phyloP scores from a whole-genome alignment of 2,113 vertebrate species.

The Macquaria australasica region DNA sequence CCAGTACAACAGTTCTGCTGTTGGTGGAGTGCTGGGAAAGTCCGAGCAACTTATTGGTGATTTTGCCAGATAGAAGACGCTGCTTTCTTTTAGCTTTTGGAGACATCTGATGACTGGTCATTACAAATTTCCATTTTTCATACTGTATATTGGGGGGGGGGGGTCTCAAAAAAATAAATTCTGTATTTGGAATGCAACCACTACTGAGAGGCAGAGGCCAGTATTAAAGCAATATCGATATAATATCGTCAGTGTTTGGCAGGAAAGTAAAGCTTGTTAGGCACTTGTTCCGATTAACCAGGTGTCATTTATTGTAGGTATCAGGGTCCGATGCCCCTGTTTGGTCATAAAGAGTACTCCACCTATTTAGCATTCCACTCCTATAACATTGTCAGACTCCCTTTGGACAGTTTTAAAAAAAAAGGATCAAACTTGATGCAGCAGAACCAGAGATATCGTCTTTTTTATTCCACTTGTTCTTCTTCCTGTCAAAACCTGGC shows the following conservation, averaged over 20 bases:
- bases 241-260: neutral
- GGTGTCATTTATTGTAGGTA: neutral
- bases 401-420: no score
- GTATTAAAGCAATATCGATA: neutral
- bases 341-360: no score
- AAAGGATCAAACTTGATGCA: no score
- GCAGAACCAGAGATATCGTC: no score
- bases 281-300: neutral
- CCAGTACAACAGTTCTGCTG: constrained; percentile 33
- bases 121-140: no score
- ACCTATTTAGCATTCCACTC: no score
- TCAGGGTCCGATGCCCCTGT: neutral
- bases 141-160: no score
- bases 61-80: constrained; percentile 19
- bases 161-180: neutral
- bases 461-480: no score
- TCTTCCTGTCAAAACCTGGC: no score
- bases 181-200: neutral
- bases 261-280: neutral
- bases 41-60: constrained; percentile 1
- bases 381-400: no score
- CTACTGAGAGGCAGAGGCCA: neutral
- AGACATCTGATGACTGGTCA: no score
- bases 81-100: no score
- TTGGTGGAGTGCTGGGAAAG: constrained; percentile 32